phyloP scores from a whole-genome alignment of 2,888 invertebrate species.

The Formica aserva region DNA sequence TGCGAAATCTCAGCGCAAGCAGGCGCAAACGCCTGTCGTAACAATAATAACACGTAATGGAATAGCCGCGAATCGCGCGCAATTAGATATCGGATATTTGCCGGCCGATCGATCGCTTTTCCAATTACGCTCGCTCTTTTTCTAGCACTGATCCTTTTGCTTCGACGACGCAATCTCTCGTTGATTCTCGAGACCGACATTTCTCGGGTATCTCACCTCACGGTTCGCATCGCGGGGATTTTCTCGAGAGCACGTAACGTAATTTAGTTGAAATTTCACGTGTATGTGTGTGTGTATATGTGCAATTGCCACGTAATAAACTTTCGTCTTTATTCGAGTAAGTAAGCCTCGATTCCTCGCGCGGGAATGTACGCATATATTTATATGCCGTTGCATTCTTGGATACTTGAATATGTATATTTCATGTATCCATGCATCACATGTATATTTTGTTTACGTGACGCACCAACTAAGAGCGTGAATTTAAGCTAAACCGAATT shows the following conservation, averaged over 20 bases:
- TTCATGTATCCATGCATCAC: neutral
- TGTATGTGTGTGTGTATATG: neutral
- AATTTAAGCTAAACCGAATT: conserved; percentile 1
- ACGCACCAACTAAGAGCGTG: neutral
- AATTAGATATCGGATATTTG: conserved; percentile 53
- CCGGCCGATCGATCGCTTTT: conserved; percentile 24
- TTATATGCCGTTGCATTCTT: conserved; percentile 9
- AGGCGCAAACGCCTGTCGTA: conserved; percentile 72
- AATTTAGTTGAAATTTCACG: conserved; percentile 21
- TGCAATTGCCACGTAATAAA: conserved; percentile 38
- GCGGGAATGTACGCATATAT: neutral
- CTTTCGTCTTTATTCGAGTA: conserved; percentile 8
- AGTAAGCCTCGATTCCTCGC: neutral
- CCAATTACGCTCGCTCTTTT: conserved; percentile 23
- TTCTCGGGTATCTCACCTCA: conserved; percentile 20
- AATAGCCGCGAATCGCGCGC: conserved; percentile 50
- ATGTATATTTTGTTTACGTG: neutral
- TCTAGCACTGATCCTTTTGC: conserved; percentile 24
- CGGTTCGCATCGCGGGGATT: conserved; percentile 4
- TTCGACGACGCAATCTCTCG: conserved; percentile 57
- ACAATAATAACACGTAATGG: conserved; percentile 78
- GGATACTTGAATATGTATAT: neutral
- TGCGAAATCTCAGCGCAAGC: conserved; percentile 76
- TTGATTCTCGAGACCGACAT: conserved; percentile 52
- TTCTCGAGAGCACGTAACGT: neutral